Base-by-base conservation (phyloP, 2,113 vertebrate genomes). In the Danionella cerebrum region DNA sequence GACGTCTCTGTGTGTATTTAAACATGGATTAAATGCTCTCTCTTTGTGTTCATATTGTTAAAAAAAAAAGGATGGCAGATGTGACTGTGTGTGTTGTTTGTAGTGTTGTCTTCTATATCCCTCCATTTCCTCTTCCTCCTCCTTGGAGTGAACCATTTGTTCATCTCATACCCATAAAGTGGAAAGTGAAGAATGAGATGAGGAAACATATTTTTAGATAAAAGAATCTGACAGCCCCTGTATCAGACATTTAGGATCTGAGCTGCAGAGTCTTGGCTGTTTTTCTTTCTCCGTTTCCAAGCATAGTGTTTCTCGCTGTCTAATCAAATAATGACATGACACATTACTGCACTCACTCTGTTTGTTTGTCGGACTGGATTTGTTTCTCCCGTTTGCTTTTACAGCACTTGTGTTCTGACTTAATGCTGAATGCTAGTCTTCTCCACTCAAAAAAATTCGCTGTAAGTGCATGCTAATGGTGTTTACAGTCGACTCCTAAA, bases 171-270 rank as follows among this genome's bases (percentile, higher is more conserved):
- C 54, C 50, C 18, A 71, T 53, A 58, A 73, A 65, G 76, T 59
- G 44, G 59, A 42, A 71, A 65, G 70, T 66, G 54, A 77, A 60
- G 39, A 57, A 33, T 22, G 42, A 48, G 62, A 65, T 24, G 65
- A 80, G 71, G 68, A 64, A 50, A 53, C 70, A 67, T 80, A 82
- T 80, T 77, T 84, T 83, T 82, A 82, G 79, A 78, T 75, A 41
- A 85, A 84, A 80, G 77, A 71, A 78, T 53, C 69, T 45, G 63
- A 47, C 73, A 41, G 54, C 62, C 65, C 35, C 59, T 67, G n/a
- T 5, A 54, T 66, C 47, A 73, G 50, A 60, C 12, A 12, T 68
- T 64, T 54, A 24, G 71, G 51, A 36, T 45, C 59, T 76, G 69
- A 65, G 44, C 64, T 68, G 27, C 58, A 71, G 38, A 41, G 75